Base-by-base conservation (phyloP, 2,113 vertebrate species). In the Colinus virginianus region DNA sequence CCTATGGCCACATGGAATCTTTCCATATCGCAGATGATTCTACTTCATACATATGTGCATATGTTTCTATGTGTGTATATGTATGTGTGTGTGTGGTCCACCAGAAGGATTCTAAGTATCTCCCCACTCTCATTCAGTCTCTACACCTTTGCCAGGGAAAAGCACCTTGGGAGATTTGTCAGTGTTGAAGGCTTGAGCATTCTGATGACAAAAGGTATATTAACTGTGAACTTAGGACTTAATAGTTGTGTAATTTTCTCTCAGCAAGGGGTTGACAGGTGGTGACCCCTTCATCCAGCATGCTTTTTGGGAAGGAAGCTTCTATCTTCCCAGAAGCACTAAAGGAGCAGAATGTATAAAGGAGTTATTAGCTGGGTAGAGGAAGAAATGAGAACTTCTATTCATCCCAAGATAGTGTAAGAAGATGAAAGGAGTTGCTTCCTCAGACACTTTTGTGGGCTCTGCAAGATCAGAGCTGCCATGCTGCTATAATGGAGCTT, bases 1-100 rank as follows among this genome's bases (percentile, higher is more conserved):
- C 0, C 22, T 49, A 68, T 0, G 0, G 30, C 40, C 32, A 76
- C 4, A 3, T 19, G 18, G 6, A 79, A 43, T 53, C 21, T 45
- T 77, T 32, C 36, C 18, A 25, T 16, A 25, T 10, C 26, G 14
- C 19, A 46, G 46, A 18, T 46, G 46, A 46, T 46, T 46, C 16
- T 46, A 46, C 18, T 40, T 40, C 40, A 40, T 40, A 40, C 40
- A 13, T 40, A 40, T 40, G 40, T 40, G 40, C 4, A 49, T 7
- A 49, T 12, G 13, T 23, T 13, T 23, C 7, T 23, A 13, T 26
- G 28, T 28, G 30, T 83, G 32, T 22, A 48, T 48, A 48, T 48
- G 46, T 48, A 48, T 49, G 15, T 5, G 18, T 32, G 28, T 19
- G 16, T 45, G 28, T 28, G 7, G 11, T 7, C 18, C 32, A 56